phyloP scores from a whole-genome alignment of 2,113 vertebrate genomes.

The Phrynosoma blainvillii region DNA sequence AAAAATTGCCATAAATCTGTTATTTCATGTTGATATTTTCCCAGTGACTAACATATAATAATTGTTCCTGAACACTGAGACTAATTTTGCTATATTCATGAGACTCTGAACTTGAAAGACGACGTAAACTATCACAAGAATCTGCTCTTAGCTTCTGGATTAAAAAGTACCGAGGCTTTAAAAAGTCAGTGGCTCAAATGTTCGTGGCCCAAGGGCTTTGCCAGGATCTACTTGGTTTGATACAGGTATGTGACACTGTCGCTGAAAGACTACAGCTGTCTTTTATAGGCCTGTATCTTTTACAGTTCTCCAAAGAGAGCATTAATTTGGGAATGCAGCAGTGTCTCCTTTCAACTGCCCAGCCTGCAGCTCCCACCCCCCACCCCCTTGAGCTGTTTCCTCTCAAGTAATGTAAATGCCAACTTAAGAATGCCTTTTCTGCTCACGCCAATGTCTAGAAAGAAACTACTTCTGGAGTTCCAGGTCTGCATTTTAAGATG shows the following conservation, averaged over 20 bases:
- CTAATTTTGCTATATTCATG: neutral
- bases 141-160: neutral
- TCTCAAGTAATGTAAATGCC: slow-evolving; percentile 4
- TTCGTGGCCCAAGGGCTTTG: neutral
- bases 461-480: neutral
- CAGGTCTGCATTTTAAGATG: neutral
- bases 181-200: neutral
- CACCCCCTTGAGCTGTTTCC: neutral
- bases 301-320: slow-evolving; percentile 28
- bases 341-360: slow-evolving; percentile 18
- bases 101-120: neutral
- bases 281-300: slow-evolving; percentile 27
- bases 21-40: neutral
- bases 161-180: neutral
- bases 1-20: neutral
- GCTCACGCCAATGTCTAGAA: neutral
- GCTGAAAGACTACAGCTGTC: slow-evolving; percentile 14
- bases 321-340: slow-evolving; percentile 26
- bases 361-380: neutral
- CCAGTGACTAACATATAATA: neutral
- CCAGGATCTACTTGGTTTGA: neutral
- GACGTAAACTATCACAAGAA: neutral
- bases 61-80: neutral
- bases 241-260: neutral
- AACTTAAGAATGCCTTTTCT: slow-evolving; percentile 4